Percentiles rank a stretch among this genome's conserved stretches.
Conservation (phyloP, 2,888 invertebrate species). For the Dolichomitus sp. region DNA sequence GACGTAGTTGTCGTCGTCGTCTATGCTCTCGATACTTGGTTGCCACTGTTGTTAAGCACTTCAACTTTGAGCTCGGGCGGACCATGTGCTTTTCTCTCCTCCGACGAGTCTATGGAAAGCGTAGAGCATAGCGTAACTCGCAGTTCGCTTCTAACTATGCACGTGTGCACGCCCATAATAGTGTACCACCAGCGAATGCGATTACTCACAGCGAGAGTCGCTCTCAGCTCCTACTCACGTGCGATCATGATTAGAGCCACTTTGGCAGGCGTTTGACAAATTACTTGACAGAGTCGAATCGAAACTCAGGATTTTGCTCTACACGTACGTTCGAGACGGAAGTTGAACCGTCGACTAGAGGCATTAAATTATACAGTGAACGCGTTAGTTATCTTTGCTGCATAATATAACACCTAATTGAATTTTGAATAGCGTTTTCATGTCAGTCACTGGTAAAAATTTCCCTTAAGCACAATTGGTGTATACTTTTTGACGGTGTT, state of each 20-base stretch:
- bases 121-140: slow-evolving; percentile 47
- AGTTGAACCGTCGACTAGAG: not conserved
- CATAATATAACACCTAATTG: not conserved
- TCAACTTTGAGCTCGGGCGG: slow-evolving; percentile 48
- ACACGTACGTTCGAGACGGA: not conserved
- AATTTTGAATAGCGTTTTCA: not conserved
- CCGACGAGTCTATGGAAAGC: slow-evolving; percentile 6
- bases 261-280: slow-evolving; percentile 60
- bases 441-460: too few relatives aligned
- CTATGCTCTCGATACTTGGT: slow-evolving; percentile 38
- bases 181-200: slow-evolving; percentile 54
- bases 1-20: slow-evolving; percentile 45
- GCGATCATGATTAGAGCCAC: slow-evolving; percentile 62
- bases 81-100: slow-evolving; percentile 46
- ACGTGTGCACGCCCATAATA: slow-evolving; percentile 26
- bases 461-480: too few relatives aligned
- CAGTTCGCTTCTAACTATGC: slow-evolving; percentile 7
- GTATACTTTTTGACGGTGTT: too few relatives aligned
- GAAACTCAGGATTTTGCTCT: slow-evolving; percentile 42
- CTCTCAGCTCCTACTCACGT: slow-evolving; percentile 30
- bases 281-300: slow-evolving; percentile 51
- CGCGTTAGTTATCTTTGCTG: not conserved
- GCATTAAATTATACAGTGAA: not conserved
- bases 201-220: slow-evolving; percentile 59
- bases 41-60: slow-evolving; percentile 47